Percentiles rank a stretch among this genome's conserved stretches.
Evolutionary conservation across 2,797 vertebrate genomes (phyloP).

Genomic region (Ptychobarbus kaznakovi): DNA sequence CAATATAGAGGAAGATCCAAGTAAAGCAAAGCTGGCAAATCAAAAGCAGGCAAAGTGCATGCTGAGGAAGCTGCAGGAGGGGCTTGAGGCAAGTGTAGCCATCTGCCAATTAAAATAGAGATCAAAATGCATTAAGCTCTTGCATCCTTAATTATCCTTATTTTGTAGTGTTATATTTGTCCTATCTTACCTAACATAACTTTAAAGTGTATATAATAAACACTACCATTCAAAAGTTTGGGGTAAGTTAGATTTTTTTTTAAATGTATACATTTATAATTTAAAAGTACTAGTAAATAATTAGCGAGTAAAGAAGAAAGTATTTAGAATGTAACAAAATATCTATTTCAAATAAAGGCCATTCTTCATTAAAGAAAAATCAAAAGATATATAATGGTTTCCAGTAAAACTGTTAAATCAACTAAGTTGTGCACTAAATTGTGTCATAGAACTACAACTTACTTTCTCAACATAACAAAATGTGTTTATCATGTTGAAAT

Average conservation of each 20-base stretch:
- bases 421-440: neutral
- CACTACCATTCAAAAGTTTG: neutral
- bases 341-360: neutral
- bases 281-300: neutral
- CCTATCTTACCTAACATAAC: neutral
- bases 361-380: neutral
- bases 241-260: neutral
- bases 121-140: conserved; percentile 73
- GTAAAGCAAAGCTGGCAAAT: conserved; percentile 69
- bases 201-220: conserved; percentile 8
- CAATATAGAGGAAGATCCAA: conserved; percentile 67
- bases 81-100: conserved; percentile 69
- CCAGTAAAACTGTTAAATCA: neutral
- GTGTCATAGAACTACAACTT: neutral
- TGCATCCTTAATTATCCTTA: conserved; percentile 58
- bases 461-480: conserved; percentile 34
- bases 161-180: conserved; percentile 18
- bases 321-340: neutral
- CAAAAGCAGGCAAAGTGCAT: conserved; percentile 71
- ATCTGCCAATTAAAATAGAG: conserved; percentile 67
- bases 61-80: conserved; percentile 76
- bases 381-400: neutral
- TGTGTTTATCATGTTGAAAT: conserved; percentile 51
- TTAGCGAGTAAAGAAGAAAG: neutral
- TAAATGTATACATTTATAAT: neutral